Conservation (phyloP, 2,113 vertebrate genomes). For the Lucifuga dentata region DNA sequence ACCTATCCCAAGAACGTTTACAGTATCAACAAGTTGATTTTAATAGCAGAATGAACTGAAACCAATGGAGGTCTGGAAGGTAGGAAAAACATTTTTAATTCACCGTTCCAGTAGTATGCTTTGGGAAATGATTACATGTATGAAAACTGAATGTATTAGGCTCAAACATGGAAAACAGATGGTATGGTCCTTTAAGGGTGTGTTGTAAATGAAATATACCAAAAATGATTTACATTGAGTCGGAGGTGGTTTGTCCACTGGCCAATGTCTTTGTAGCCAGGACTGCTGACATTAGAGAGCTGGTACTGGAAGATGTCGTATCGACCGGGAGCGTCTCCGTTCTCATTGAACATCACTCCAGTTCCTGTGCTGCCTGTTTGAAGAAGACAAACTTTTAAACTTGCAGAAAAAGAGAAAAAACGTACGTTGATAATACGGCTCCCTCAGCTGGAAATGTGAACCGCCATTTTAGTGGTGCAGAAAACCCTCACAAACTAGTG, state of each 20-base stretch:
- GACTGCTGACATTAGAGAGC: slow-evolving; percentile 82
- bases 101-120: too few relatives aligned
- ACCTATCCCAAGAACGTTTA: too few relatives aligned
- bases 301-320: slow-evolving; percentile 97
- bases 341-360: slow-evolving; percentile 91
- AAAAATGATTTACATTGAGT: slow-evolving; percentile 83
- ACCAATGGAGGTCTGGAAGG: too few relatives aligned
- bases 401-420: too few relatives aligned
- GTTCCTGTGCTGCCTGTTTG: slow-evolving; percentile 81
- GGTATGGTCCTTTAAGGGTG: too few relatives aligned
- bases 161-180: too few relatives aligned
- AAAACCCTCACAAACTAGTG: slow-evolving; percentile 49
- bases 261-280: slow-evolving; percentile 86
- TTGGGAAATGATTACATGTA: too few relatives aligned
- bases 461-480: slow-evolving; percentile 6
- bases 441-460: not conserved
- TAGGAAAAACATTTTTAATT: too few relatives aligned
- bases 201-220: not conserved
- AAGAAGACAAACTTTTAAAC: slow-evolving; percentile 35
- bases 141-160: too few relatives aligned
- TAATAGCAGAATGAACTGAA: too few relatives aligned
- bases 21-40: too few relatives aligned
- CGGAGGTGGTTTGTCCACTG: slow-evolving; percentile 90
- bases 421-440: too few relatives aligned
- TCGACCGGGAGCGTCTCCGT: slow-evolving; percentile 90